phyloP scores from a whole-genome alignment of 2,113 vertebrate species.

The Mustelus asterias region DNA sequence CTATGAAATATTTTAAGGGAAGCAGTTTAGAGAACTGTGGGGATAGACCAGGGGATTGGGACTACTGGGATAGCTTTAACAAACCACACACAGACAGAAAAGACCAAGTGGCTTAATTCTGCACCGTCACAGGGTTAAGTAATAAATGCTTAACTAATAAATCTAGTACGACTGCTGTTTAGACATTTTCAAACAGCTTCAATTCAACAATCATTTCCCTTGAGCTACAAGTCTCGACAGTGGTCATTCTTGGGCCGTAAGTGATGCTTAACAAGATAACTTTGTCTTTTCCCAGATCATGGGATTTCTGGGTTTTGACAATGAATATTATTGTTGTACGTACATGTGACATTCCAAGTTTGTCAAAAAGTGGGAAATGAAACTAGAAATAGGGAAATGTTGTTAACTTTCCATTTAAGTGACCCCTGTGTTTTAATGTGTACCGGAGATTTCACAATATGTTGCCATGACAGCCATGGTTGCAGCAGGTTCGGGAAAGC shows the following conservation, averaged over 20 bases:
- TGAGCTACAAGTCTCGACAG: too few species aligned
- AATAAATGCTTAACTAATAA: not conserved
- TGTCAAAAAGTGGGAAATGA: slow-evolving; percentile 53
- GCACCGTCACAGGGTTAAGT: not conserved
- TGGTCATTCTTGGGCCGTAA: not conserved
- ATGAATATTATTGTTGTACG: not conserved
- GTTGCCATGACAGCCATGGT: not conserved
- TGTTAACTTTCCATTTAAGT: not conserved
- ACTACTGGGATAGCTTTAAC: not conserved
- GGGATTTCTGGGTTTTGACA: not conserved
- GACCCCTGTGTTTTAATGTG: not conserved
- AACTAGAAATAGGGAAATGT: slow-evolving; percentile 62
- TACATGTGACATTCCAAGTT: not conserved
- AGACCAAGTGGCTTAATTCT: not conserved
- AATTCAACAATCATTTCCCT: not conserved
- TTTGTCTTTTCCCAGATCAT: not conserved
- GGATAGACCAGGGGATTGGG: not conserved
- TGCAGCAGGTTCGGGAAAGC: not conserved
- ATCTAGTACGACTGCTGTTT: not conserved
- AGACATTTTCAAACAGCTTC: not conserved
- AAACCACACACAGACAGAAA: not conserved
- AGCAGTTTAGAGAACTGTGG: not conserved
- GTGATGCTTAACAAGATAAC: not conserved
- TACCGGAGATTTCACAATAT: not conserved
- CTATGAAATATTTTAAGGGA: not conserved